Evolutionary conservation across 2,797 vertebrate species (phyloP), one percentile per base, ranked within the genome.

Genomic region (Odontamblyopus rebecca): DNA sequence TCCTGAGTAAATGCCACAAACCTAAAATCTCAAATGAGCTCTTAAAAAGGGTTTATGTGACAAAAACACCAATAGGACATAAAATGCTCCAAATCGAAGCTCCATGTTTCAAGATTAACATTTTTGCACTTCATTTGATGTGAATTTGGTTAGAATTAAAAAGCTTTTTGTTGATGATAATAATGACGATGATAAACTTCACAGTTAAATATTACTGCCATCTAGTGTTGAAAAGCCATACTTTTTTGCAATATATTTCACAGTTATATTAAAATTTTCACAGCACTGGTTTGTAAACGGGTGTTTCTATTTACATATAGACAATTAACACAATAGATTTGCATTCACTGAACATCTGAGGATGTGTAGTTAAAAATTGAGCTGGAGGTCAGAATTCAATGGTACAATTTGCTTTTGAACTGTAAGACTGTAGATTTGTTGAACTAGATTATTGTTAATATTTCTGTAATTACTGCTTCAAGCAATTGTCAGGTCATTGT

Each of bases 31-130:
- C 19, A 73, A 12, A 35, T 41, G 13, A 23, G 12, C 64, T 76
- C 80, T 75, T 79, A 75, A 73, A 72, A 74, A 81, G 75, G 26
- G 60, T 0, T 82, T 84, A 83, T 72, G 56, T 79, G 83, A 85
- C 79, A 73, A 67, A 66, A 62, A 38, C 35, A 62, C 9, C 38
- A 62, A 29, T 15, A 56, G 65, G 74, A 68, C 73, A 72, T 78
- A 50, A 72, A 86, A 2, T 68, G 61, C 32, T 54, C 71, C 71
- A 72, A 74, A 48, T 48, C 44, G 2, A 48, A 15, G 41, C 9
- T 48, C 12, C 44, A 48, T 48, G 44, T 13, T 48, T 48, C 44
- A 48, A 82, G 19, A n/a, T 6, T 54, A n/a, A 7, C 51, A 0
- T 48, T 48, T 48, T 12, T 48, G 11, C 44, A 15, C 44, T 48